phyloP scores from a whole-genome alignment of 2,797 vertebrate species.

The Dendrocincla tyrannina region DNA sequence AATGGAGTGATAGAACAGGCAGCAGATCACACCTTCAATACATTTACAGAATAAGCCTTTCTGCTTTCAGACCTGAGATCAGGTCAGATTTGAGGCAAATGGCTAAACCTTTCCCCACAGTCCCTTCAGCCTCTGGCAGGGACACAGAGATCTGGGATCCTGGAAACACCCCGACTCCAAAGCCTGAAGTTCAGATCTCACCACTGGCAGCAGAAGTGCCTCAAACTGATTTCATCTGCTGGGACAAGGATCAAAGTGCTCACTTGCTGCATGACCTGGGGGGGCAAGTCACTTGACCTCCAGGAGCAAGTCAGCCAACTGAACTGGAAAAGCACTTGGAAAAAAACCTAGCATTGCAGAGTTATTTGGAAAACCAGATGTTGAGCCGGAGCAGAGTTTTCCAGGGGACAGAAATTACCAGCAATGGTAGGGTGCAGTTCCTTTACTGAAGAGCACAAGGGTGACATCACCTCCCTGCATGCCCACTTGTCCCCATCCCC shows the following conservation, averaged over 20 bases:
- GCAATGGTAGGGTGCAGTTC: neutral
- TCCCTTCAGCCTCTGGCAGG: neutral
- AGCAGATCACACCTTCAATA: neutral
- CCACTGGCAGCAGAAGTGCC: neutral
- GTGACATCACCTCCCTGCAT: neutral
- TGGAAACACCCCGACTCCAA: neutral
- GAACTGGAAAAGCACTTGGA: neutral
- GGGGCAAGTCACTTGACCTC: neutral
- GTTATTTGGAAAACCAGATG: neutral
- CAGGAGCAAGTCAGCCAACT: neutral
- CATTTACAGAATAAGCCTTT: neutral
- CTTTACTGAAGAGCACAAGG: neutral
- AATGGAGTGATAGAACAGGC: neutral
- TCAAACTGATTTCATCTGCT: neutral
- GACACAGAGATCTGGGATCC: neutral
- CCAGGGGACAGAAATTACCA: neutral
- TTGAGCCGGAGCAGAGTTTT: neutral
- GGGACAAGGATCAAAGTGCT: neutral
- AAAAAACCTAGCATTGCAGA: neutral
- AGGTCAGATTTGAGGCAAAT: neutral
- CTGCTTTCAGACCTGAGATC: neutral
- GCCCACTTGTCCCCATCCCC: neutral
- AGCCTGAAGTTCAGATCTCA: neutral
- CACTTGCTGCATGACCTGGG: neutral
- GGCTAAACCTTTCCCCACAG: neutral